A percentile compares a stretch with the other conserved stretches of the same genome.
phyloP scores from a whole-genome alignment of 2,113 vertebrate genomes.

The Boleophthalmus pectinirostris region DNA sequence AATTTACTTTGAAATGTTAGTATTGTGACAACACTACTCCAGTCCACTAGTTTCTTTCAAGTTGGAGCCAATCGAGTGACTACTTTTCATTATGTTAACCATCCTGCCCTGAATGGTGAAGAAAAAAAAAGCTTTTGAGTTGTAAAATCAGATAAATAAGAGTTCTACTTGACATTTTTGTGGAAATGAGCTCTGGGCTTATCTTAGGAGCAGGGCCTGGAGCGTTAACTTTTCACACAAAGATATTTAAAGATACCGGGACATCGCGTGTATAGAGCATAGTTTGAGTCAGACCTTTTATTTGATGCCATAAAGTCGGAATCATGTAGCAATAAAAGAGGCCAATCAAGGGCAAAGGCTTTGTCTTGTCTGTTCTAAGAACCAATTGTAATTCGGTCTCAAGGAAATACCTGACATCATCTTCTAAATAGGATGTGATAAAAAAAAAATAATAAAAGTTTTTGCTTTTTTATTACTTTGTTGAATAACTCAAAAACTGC shows the following conservation, averaged over 20 bases:
- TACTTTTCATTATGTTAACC: constrained; percentile 59
- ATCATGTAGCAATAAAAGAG: constrained; percentile 14
- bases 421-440: too few relatives aligned
- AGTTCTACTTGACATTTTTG: constrained; percentile 60
- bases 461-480: too few relatives aligned
- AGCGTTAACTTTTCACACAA: constrained; percentile 8
- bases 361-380: constrained; percentile 33
- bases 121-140: constrained; percentile 24
- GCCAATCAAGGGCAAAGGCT: constrained; percentile 14
- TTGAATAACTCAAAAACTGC: too few relatives aligned
- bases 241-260: neutral
- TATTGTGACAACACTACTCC: neutral
- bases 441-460: too few relatives aligned
- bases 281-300: constrained; percentile 14
- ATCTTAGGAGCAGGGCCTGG: constrained; percentile 18
- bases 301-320: constrained; percentile 16
- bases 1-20: neutral
- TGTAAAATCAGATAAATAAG: constrained; percentile 52
- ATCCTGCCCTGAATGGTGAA: constrained; percentile 56
- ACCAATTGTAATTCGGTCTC: neutral
- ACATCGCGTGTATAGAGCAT: neutral
- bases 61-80: constrained; percentile 52
- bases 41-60: constrained; percentile 49
- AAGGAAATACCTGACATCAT: neutral
- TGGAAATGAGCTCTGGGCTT: constrained; percentile 36